Base-by-base conservation (phyloP, 1,140 invertebrate genomes). In the Drosophila teissieri region DNA sequence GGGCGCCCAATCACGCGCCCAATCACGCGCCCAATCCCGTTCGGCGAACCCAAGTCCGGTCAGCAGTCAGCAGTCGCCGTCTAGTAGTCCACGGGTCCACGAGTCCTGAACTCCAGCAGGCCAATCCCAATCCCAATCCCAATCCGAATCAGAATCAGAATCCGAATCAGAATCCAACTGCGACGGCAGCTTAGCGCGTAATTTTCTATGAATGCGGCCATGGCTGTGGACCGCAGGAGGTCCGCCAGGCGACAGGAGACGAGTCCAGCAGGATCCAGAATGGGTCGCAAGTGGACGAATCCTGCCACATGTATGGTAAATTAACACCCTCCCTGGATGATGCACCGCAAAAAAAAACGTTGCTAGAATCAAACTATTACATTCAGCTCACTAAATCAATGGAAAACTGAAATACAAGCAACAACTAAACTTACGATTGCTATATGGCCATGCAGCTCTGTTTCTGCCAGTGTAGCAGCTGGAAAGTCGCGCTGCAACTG, bases 151-250 rank as follows among this genome's bases (percentile, higher is more conserved):
- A 24, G 4, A 55, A 68, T 55, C 49, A 10, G 4, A 51, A 67
- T 67, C 44, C 7, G 27, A 5, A 60, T 61, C 37, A 57, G 12
- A 64, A 51, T 45, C 37, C 42, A 36, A 17, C 31, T 61, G 61
- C 74, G 40, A 24, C 31, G 57, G 61, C 74, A 69, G 74, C 74
- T 81, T 82, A 69, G 68, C 62, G 62, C 56, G 37, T 61, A 74
- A 63, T 60, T 83, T 68, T 74, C 58, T 74, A 58, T 73, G 73
- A 81, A 81, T 73, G 73, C 78, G 73, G 63, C 69, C 52, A 70
- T 72, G 42, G 49, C 44, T 37, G 34, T 36, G 70, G 63, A 75
- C 77, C 69, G 54, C 80, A 75, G 80, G 80, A 77, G 80, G 74
- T 82, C 80, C 52, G 12, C 48, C n/a, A 52, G 44, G 39, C 65